A percentile compares a stretch with the other conserved stretches of the same genome.
Evolutionary conservation across 2,888 invertebrate species (phyloP).

Genomic region (Ditula angustiorana): DNA sequence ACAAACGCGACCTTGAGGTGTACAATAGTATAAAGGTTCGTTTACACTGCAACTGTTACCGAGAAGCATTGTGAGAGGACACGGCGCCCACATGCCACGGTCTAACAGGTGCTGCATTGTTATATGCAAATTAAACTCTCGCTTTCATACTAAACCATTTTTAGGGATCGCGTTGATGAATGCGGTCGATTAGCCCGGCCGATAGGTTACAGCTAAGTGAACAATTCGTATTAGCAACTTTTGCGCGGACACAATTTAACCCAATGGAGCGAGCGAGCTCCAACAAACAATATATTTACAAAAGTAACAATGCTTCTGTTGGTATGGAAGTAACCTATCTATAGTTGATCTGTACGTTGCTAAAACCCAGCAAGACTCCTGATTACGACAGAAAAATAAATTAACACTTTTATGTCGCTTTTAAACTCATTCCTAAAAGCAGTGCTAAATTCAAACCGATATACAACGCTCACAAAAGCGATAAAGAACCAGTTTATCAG

Average conservation of each 20-base stretch:
- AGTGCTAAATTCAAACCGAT: slow-evolving; percentile 2
- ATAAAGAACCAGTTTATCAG: slow-evolving; percentile 53
- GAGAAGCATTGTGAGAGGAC: slow-evolving; percentile 72
- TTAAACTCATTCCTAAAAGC: neutral
- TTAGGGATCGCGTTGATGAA: slow-evolving; percentile 55
- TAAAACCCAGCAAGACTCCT: too few species aligned
- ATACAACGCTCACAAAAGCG: slow-evolving; percentile 7
- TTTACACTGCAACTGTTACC: slow-evolving; percentile 82
- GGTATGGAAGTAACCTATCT: too few species aligned
- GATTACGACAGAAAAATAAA: too few species aligned
- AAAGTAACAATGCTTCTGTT: too few species aligned
- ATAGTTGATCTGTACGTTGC: too few species aligned
- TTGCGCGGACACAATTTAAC: neutral
- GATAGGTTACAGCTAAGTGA: neutral
- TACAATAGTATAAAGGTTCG: slow-evolving; percentile 82
- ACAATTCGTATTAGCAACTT: neutral
- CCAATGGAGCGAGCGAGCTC: neutral
- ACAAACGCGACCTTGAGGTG: slow-evolving; percentile 73
- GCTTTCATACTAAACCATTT: slow-evolving; percentile 71
- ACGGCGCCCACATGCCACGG: slow-evolving; percentile 73
- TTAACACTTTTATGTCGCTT: too few species aligned
- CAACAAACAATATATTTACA: neutral
- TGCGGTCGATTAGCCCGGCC: slow-evolving; percentile 4
- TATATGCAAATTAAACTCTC: slow-evolving; percentile 85
- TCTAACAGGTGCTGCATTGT: slow-evolving; percentile 83